A percentile compares a stretch with the other conserved stretches of the same genome.
These are phyloP conservation scores for Urocynchramus pylzowi DNA, from an alignment of 2,113 vertebrate genomes.

Conservation along the genomic window DNA sequence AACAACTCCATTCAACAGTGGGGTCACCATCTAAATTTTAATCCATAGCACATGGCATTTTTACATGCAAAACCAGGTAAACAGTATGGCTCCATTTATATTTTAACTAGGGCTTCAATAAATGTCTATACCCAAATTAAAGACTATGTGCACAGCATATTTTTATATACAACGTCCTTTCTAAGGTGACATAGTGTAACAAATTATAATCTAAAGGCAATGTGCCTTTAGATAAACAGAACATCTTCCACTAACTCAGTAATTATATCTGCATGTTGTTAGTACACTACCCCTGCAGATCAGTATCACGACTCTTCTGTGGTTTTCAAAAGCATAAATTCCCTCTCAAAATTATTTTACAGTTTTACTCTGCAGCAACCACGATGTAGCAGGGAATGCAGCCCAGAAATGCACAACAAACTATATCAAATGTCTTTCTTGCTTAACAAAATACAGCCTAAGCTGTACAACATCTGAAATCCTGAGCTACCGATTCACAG, in stretches of 20 bases:
- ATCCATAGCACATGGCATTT: not conserved
- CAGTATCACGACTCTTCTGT: not conserved
- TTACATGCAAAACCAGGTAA: not conserved
- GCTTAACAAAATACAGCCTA: slow-evolving; percentile 22
- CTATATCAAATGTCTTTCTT: slow-evolving; percentile 12
- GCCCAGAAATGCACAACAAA: slow-evolving; percentile 30
- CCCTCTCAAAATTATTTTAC: slow-evolving; percentile 24
- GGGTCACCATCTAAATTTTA: not conserved
- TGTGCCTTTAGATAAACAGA: slow-evolving; percentile 32
- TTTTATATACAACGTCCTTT: not conserved
- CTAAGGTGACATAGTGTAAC: not conserved
- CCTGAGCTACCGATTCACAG: slow-evolving; percentile 32
- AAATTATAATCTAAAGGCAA: slow-evolving; percentile 19
- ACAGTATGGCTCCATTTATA: not conserved
- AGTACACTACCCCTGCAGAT: not conserved
- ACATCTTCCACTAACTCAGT: slow-evolving; percentile 1
- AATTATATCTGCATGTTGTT: not conserved
- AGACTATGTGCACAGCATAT: not conserved
- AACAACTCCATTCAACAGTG: not conserved
- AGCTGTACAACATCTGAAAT: slow-evolving; percentile 37
- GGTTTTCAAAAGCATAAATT: not conserved
- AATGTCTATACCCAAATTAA: not conserved
- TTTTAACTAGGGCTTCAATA: not conserved
- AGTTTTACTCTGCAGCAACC: slow-evolving; percentile 43
- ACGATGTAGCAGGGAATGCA: slow-evolving; percentile 9